Conservation (phyloP, 2,888 invertebrate genomes). For the Athripsodes cinereus region DNA sequence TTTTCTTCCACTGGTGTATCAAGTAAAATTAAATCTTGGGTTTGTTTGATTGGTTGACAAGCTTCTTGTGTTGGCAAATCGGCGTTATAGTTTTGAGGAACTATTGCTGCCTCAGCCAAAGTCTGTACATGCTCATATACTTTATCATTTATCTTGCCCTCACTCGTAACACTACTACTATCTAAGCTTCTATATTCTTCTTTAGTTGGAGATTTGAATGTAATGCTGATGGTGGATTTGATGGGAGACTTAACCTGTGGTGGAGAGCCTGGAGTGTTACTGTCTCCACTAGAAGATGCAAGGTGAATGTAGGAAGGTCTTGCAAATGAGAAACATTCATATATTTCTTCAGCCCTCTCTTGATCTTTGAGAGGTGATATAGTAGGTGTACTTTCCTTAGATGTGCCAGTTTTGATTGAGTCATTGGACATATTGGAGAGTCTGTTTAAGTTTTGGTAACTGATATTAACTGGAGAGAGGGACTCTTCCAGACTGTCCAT, state of each 20-base stretch:
- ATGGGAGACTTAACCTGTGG: constrained; percentile 48
- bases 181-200: constrained; percentile 26
- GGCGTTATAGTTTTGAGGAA: constrained; percentile 49
- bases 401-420: constrained; percentile 40
- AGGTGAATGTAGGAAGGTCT: constrained; percentile 47
- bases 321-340: constrained; percentile 41
- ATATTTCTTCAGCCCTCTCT: constrained; percentile 34
- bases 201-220: constrained; percentile 60
- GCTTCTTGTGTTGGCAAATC: constrained; percentile 55
- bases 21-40: constrained; percentile 43
- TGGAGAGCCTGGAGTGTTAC: constrained; percentile 43
- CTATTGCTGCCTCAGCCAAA: constrained; percentile 49
- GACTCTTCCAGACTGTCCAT: constrained; percentile 36
- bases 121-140: constrained; percentile 45
- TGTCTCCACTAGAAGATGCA: constrained; percentile 43
- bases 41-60: constrained; percentile 44
- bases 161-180: background rate
- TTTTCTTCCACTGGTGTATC: constrained; percentile 53
- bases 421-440: constrained; percentile 40
- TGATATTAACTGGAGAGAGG: constrained; percentile 42
- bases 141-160: background rate
- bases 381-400: constrained; percentile 45
- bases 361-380: constrained; percentile 33
- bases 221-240: constrained; percentile 67
- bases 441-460: constrained; percentile 47